phyloP scores from a whole-genome alignment of 2,113 vertebrate genomes.

The Trachemys scripta region DNA sequence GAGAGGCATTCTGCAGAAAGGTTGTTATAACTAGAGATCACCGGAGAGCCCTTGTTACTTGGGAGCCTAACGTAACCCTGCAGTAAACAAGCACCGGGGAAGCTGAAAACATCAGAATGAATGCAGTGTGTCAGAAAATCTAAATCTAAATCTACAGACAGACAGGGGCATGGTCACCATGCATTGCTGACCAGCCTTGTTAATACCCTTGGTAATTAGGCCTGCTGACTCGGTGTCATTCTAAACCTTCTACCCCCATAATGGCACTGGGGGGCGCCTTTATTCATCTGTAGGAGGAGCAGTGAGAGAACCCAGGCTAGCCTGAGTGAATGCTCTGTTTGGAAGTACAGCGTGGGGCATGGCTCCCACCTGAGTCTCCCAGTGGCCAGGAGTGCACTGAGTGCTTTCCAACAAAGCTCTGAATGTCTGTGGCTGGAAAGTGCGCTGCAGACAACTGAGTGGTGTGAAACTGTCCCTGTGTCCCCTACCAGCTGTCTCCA shows the following conservation, averaged over 20 bases:
- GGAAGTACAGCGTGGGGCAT: background rate
- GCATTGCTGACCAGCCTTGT: background rate
- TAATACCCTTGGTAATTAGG: background rate
- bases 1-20: rapidly evolving
- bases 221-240: background rate
- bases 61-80: rapidly evolving
- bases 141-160: background rate
- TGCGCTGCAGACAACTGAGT: rapidly evolving
- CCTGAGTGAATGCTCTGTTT: too few species aligned
- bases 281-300: background rate
- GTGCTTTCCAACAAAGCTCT: background rate
- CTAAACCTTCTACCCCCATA: background rate
- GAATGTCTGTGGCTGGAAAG: too few species aligned
- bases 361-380: background rate
- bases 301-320: background rate
- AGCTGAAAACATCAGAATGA: background rate
- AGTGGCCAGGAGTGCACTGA: background rate
- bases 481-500: background rate
- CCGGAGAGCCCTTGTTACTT: rapidly evolving
- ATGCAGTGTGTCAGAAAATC: background rate
- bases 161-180: background rate
- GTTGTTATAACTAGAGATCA: rapidly evolving
- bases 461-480: background rate
- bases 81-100: rapidly evolving
- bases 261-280: background rate